Percentiles rank a stretch among this genome's conserved stretches.
phyloP scores from a whole-genome alignment of 2,888 invertebrate genomes.

The Ophraella communa region DNA sequence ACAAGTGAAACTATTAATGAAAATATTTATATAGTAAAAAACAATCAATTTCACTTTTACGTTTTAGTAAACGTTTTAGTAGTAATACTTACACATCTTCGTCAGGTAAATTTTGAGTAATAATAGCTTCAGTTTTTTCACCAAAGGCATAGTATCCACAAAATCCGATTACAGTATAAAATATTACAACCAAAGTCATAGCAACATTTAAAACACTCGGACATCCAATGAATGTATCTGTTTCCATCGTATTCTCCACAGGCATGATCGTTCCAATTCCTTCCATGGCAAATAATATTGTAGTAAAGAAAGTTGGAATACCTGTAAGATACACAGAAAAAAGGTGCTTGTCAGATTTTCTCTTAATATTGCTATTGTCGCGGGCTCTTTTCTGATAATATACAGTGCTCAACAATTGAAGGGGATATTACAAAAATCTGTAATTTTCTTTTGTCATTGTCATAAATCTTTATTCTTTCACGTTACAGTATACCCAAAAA shows the following conservation, averaged over 20 bases:
- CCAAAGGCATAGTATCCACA: constrained; percentile 91
- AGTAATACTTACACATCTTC: constrained; percentile 71
- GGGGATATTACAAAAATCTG: too few relatives aligned
- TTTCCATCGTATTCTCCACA: constrained; percentile 93
- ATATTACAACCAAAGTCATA: constrained; percentile 79
- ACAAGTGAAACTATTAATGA: too few relatives aligned
- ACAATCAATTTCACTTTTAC: too few relatives aligned
- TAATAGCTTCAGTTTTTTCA: constrained; percentile 71
- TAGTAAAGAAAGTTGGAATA: constrained; percentile 87
- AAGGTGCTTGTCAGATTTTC: too few relatives aligned
- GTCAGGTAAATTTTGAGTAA: constrained; percentile 82
- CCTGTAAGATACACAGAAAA: constrained; percentile 20
- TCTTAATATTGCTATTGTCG: too few relatives aligned
- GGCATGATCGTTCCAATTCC: constrained; percentile 92
- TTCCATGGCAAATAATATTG: constrained; percentile 97
- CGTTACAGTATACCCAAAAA: too few relatives aligned
- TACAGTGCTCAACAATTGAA: too few relatives aligned
- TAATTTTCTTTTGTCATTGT: too few relatives aligned
- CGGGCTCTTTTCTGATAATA: too few relatives aligned
- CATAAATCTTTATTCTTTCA: too few relatives aligned
- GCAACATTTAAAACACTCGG: constrained; percentile 88
- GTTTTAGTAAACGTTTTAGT: too few relatives aligned
- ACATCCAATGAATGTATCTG: constrained; percentile 78
- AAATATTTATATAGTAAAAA: too few relatives aligned
- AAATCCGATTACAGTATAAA: constrained; percentile 87